Conservation (phyloP, 2,888 invertebrate species). For the Chaitophorus viminalis region DNA sequence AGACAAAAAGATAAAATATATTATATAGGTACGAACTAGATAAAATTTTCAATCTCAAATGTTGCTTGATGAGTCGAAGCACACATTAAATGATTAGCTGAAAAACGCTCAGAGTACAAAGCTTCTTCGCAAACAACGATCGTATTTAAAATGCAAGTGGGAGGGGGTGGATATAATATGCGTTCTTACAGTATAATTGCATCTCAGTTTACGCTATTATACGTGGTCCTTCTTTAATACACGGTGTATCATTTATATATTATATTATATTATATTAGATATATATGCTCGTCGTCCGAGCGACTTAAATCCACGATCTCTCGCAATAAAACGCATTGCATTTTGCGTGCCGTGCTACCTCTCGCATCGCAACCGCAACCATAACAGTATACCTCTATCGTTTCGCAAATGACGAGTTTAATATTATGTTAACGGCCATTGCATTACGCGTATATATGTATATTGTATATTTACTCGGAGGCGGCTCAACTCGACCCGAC, state of each 20-base stretch:
- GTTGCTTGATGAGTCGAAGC: too few relatives aligned
- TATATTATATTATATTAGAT: too few relatives aligned
- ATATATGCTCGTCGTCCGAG: background rate
- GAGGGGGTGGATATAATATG: too few relatives aligned
- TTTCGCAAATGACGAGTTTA: background rate
- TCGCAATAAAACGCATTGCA: background rate
- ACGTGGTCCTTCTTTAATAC: background rate
- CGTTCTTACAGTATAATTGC: background rate
- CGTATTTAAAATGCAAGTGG: too few relatives aligned
- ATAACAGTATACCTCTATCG: too few relatives aligned
- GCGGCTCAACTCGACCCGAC: background rate
- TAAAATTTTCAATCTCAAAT: too few relatives aligned
- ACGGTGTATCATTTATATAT: background rate
- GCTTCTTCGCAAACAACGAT: too few relatives aligned
- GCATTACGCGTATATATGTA: background rate
- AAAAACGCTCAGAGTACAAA: too few relatives aligned
- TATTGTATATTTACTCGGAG: background rate
- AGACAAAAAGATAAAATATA: too few relatives aligned
- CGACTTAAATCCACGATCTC: constrained; percentile 1
- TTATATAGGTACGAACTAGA: too few relatives aligned
- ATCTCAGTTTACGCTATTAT: background rate
- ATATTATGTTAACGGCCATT: background rate
- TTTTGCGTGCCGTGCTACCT: background rate
- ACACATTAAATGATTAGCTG: too few relatives aligned
- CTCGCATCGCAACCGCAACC: background rate